Percentiles rank a stretch among this genome's conserved stretches.
Conservation (phyloP, 2,888 invertebrate genomes). For the Ptilodon capucinus region DNA sequence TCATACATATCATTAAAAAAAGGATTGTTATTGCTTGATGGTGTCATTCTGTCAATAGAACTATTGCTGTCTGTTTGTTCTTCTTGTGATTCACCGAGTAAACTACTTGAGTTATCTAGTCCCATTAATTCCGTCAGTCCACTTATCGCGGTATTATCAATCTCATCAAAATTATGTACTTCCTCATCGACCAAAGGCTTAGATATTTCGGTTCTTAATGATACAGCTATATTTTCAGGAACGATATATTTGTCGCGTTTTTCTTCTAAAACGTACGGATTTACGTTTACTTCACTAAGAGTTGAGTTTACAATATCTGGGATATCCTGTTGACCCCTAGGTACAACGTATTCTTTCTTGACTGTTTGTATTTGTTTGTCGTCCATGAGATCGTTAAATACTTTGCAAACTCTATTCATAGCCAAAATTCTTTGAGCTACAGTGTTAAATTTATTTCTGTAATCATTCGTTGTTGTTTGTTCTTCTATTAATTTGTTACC, state of each 20-base stretch:
- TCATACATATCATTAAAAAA: constrained; percentile 55
- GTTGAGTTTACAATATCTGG: constrained; percentile 78
- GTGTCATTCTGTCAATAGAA: constrained; percentile 42
- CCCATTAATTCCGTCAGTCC: constrained; percentile 18
- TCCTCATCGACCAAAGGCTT: constrained; percentile 23
- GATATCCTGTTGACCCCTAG: constrained; percentile 54
- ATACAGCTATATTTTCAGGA: constrained; percentile 67
- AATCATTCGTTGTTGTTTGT: constrained; percentile 9
- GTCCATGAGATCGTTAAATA: constrained; percentile 42
- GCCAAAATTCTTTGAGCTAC: constrained; percentile 54
- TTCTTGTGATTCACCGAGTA: constrained; percentile 37
- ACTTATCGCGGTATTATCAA: constrained; percentile 12
- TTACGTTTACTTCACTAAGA: constrained; percentile 50
- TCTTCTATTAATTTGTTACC: constrained; percentile 14
- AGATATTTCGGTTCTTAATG: constrained; percentile 59
- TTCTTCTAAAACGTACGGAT: constrained; percentile 47
- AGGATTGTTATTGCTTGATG: constrained; percentile 54
- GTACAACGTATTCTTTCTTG: constrained; percentile 24
- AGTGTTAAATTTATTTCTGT: constrained; percentile 49
- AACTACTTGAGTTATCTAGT: constrained; percentile 35
- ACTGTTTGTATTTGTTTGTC: constrained; percentile 31
- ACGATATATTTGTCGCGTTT: constrained; percentile 61
- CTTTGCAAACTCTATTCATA: constrained; percentile 63
- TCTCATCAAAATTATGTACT: constrained; percentile 7
- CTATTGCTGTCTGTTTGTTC: constrained; percentile 47